Conservation (phyloP, 2,888 invertebrate species). For the Stenoptilia bipunctidactyla region DNA sequence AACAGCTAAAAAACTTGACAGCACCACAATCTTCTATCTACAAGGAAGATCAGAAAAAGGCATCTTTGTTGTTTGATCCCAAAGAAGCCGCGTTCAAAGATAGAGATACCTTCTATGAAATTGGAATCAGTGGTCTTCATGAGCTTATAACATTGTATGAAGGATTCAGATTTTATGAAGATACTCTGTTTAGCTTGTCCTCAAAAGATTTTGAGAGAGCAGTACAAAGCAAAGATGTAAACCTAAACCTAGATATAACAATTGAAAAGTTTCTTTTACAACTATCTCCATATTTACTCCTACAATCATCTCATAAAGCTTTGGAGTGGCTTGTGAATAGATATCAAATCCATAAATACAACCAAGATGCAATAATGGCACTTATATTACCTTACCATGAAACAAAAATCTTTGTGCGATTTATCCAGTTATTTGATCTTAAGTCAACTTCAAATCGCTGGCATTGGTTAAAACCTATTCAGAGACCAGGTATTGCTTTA, state of each 20-base stretch:
- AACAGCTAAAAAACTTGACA: conserved; percentile 81
- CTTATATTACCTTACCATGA: conserved; percentile 94
- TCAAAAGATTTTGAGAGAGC: conserved; percentile 86
- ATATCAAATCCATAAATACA: conserved; percentile 90
- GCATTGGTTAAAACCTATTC: conserved; percentile 81
- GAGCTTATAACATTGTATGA: conserved; percentile 83
- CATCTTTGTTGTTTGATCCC: conserved; percentile 90
- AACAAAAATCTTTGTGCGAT: conserved; percentile 86
- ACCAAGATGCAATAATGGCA: conserved; percentile 83
- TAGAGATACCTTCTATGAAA: conserved; percentile 85
- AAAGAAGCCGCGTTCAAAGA: conserved; percentile 91
- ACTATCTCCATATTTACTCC: conserved; percentile 89
- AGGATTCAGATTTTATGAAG: conserved; percentile 79
- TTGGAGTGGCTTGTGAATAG: conserved; percentile 96
- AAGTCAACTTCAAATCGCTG: conserved; percentile 74
- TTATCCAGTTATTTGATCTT: conserved; percentile 82
- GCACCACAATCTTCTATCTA: conserved; percentile 81
- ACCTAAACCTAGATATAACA: conserved; percentile 79
- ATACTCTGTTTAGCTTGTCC: conserved; percentile 81
- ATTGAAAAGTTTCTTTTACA: conserved; percentile 85
- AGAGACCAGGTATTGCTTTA: conserved; percentile 81
- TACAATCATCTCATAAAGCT: conserved; percentile 87
- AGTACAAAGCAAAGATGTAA: conserved; percentile 80
- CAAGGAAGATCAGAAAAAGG: conserved; percentile 75
- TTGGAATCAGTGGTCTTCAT: conserved; percentile 88